These are phyloP conservation scores for Eulemur mongoz DNA, from an alignment of 2,797 vertebrate species.

Conservation along the genomic window DNA sequence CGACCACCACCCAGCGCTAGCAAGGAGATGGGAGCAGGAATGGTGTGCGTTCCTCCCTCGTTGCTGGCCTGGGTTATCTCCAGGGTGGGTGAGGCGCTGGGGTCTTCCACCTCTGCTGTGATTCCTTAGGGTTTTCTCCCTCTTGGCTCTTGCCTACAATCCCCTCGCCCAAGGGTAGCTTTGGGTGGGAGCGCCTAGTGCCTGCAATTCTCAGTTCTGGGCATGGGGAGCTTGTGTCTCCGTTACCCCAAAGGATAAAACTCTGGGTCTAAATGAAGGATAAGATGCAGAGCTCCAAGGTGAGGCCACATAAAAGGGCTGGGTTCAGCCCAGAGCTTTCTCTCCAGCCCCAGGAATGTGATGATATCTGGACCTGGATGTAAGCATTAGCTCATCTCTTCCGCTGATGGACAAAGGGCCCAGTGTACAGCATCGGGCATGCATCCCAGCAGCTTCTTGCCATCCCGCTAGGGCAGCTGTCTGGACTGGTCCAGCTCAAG, in stretches of 20 bases:
- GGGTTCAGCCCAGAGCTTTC: background rate
- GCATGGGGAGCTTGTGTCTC: background rate
- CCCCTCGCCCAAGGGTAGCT: background rate
- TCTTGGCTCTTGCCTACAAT: background rate
- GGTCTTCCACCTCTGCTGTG: background rate
- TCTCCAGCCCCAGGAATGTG: background rate
- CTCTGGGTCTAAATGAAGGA: background rate
- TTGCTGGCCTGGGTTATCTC: background rate
- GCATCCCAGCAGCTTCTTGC: background rate
- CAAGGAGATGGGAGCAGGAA: background rate
- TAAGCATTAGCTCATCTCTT: background rate
- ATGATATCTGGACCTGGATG: background rate
- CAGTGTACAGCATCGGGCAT: background rate
- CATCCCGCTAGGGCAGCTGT: background rate
- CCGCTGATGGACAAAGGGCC: background rate
- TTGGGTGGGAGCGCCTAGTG: background rate
- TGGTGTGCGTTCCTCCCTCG: background rate
- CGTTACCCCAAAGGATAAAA: background rate
- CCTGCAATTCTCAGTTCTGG: background rate
- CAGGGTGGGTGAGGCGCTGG: background rate
- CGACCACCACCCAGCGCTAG: background rate
- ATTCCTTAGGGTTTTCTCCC: background rate
- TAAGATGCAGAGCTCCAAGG: background rate
- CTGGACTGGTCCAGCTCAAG: background rate
- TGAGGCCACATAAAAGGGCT: background rate